Evolutionary conservation across 2,888 invertebrate species (phyloP), one percentile per base, ranked within the genome.

Genomic region (Apeira syringaria): DNA sequence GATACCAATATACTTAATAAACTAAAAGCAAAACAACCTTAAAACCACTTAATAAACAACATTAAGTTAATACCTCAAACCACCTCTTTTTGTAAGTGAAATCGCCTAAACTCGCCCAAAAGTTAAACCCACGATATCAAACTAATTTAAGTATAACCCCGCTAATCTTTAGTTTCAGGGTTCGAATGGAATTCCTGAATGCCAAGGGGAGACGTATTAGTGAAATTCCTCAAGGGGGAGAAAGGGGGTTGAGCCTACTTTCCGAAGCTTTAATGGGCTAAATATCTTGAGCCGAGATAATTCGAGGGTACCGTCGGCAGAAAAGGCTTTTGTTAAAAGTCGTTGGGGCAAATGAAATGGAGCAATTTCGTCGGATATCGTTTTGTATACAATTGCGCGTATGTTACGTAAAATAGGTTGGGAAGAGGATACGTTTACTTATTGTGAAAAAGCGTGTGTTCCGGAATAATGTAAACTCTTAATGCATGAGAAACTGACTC

Each of bases 231-330:
- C 42, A 50, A 5, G 6, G 9, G 4, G 9, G 24, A 9, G 24
- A 15, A 55, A 59, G 56, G 56, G 46, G 52, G 43, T 52, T 47
- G 55, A 61, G 59, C 68, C 69, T 73, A 71, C 78, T 80, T 78
- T 76, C 74, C 73, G 72, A 74, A 75, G 82, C 79, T 83, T 84
- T 86, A 86, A 87, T 85, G 84, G 86, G 80, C 81, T 84, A 82
- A 86, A 83, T 85, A 82, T 85, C 84, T 85, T 78, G 74, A 81
- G 78, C 82, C 71, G 61, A 78, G 84, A 84, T 84, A 83, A 84
- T 81, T 80, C 75, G 68, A 45, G 47, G 55, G 72, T 59, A 82
- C 2, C 15, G 80, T 55, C 18, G 7, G 70, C 73, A 77, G 8
- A 63, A 53, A 49, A 30, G 4, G 11, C 12, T 26, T 18, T 25